Evolutionary conservation across 2,797 vertebrate genomes (phyloP).

Genomic region (Scleropages formosus): DNA sequence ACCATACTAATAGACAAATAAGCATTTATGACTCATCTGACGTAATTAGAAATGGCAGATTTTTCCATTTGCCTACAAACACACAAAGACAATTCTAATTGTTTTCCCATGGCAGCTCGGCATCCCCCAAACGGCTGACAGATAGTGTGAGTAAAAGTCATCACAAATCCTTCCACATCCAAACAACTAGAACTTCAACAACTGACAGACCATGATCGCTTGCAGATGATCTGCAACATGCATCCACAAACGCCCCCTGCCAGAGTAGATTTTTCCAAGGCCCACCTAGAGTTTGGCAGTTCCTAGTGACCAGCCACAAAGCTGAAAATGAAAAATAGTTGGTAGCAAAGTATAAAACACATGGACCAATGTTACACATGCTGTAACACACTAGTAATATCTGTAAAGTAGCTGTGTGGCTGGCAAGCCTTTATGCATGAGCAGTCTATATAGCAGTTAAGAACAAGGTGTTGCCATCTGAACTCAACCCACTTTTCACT

Average conservation of each 20-base stretch:
- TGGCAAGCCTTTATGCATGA: too few species aligned
- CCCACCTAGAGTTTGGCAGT: background rate
- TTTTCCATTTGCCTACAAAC: background rate
- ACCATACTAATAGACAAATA: background rate
- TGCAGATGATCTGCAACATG: background rate
- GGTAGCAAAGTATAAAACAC: background rate
- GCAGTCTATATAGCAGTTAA: too few species aligned
- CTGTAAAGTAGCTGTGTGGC: too few species aligned
- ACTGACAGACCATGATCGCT: conserved; percentile 10
- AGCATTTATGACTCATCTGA: background rate
- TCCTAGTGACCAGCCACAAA: background rate
- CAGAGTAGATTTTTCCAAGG: background rate
- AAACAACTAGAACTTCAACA: conserved; percentile 15
- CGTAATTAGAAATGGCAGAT: too few species aligned
- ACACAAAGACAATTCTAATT: background rate
- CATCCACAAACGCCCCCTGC: background rate
- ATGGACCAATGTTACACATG: background rate
- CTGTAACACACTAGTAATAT: background rate
- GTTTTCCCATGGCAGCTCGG: background rate
- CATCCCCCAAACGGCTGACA: conserved; percentile 1
- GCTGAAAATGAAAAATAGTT: background rate
- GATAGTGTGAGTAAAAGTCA: conserved; percentile 16
- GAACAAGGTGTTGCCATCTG: too few species aligned
- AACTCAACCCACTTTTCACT: too few species aligned
- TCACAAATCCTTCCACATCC: background rate